Evolutionary conservation across 2,113 vertebrate genomes (phyloP), one percentile per base, ranked within the genome.

Genomic region (Girardinichthys multiradiatus): DNA sequence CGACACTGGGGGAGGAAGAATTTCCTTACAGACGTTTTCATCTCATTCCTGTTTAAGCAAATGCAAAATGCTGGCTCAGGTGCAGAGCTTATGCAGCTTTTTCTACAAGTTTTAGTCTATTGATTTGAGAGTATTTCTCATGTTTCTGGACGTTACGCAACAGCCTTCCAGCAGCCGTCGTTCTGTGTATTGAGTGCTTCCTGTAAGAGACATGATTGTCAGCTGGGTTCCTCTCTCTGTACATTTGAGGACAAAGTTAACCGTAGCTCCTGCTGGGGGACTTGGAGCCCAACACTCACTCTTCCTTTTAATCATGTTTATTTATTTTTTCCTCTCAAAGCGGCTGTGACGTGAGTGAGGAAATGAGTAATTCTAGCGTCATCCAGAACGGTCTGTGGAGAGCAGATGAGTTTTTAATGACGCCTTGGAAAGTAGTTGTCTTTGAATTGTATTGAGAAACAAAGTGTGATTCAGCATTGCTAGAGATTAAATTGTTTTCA

Each of bases 171-270:
- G 72, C 27, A 61, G 72, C 42, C 61, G 24, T 74, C 70, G 54
- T 27, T 64, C 39, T 61, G 61, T 33, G 39, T 64, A 29, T 65
- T 64, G 27, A 67, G 63, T 70, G 63, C 64, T 87, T 82, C 77
- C 80, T 86, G 82, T 67, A 60, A 79, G 71, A 79, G 80, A 85
- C 61, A 26, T 83, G 80, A 84, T 77, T 79, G 81, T 86, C 81
- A 76, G 86, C 83, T 78, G 74, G 69, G 73, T 86, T 35, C 33
- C 65, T 77, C 71, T 72, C 60, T 64, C 57, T 64, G 79, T 80
- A 70, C 24, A 31, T 91, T 74, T 86, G 86, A 85, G 87, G 63
- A 83, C 74, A 70, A 63, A 27, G 70, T 67, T 70, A 82, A 77
- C 80, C 71, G 30, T 72, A 80, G 76, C 75, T 80, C 48, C 42